Conservation (phyloP, 2,113 vertebrate genomes). For the Clarias magur region DNA sequence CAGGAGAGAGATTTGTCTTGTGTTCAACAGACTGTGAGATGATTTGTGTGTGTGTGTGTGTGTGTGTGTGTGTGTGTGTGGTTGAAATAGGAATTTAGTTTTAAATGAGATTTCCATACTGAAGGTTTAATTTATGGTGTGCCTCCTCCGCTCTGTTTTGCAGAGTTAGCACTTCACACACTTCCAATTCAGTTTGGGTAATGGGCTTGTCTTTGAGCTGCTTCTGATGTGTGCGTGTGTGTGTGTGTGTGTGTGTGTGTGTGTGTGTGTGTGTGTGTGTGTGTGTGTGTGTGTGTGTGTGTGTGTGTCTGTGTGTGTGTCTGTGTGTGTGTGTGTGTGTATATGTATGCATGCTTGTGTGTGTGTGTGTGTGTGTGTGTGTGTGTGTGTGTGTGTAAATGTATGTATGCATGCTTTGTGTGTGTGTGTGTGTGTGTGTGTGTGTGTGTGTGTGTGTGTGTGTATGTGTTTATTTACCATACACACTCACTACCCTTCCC, state of each 20-base stretch:
- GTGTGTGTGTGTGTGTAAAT: slow-evolving; percentile 47
- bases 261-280: slow-evolving; percentile 50
- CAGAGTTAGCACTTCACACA: slow-evolving; percentile 46
- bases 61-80: slow-evolving; percentile 36
- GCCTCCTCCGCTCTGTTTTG: slow-evolving; percentile 45
- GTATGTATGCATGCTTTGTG: slow-evolving; percentile 32
- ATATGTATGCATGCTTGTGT: no score
- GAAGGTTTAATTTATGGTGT: slow-evolving; percentile 56
- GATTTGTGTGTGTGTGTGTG: slow-evolving; percentile 29
- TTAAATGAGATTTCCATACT: slow-evolving; percentile 57
- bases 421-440: not conserved
- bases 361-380: slow-evolving; percentile 50
- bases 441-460: no score
- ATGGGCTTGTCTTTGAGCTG: slow-evolving; percentile 49
- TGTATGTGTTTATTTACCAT: not conserved
- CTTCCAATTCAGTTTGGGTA: slow-evolving; percentile 45
- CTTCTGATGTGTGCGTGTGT: slow-evolving; percentile 51
- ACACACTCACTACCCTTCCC: not conserved
- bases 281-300: slow-evolving; percentile 9
- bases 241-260: slow-evolving; percentile 27
- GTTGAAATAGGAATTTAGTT: slow-evolving; percentile 53
- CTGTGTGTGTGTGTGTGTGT: no score
- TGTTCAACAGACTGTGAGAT: slow-evolving; percentile 35
- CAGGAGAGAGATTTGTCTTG: slow-evolving; percentile 37
- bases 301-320: no score